These are phyloP conservation scores for Tethea ocularis DNA, from an alignment of 2,888 invertebrate species.

Conservation along the genomic window DNA sequence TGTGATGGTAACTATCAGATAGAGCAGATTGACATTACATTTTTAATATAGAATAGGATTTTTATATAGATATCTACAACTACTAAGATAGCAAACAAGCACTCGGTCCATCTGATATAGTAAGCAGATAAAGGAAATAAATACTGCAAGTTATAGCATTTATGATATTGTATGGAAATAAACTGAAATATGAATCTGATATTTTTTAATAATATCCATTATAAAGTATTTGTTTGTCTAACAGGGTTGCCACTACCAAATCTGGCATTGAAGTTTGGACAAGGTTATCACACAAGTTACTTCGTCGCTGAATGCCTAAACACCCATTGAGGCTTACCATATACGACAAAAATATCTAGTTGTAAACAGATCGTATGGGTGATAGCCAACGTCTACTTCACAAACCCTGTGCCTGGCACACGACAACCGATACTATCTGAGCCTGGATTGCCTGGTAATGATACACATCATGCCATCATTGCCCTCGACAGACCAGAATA, in stretches of 20 bases:
- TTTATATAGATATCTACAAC: too few relatives aligned
- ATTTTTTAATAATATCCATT: too few relatives aligned
- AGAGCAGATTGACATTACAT: too few relatives aligned
- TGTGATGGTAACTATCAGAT: constrained; percentile 12
- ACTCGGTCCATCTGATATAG: too few relatives aligned
- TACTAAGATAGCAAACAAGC: too few relatives aligned
- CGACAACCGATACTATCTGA: neutral
- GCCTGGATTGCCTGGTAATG: constrained; percentile 22
- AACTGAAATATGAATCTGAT: too few relatives aligned
- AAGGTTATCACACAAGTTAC: neutral
- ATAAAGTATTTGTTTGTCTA: neutral
- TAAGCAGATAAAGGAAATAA: too few relatives aligned
- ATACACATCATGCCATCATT: constrained; percentile 29
- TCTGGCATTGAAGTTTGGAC: neutral
- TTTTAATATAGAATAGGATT: too few relatives aligned
- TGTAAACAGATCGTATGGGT: constrained; percentile 20
- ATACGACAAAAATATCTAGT: constrained; percentile 1
- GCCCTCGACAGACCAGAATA: constrained; percentile 3
- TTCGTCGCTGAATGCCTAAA: neutral
- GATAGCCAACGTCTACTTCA: constrained; percentile 28
- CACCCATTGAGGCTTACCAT: constrained; percentile 6
- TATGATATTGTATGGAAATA: too few relatives aligned
- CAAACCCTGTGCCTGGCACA: neutral
- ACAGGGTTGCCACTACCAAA: neutral
- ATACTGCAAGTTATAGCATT: too few relatives aligned